phyloP scores from a whole-genome alignment of 1,140 invertebrate species.

The Drosophila kepulauana region DNA sequence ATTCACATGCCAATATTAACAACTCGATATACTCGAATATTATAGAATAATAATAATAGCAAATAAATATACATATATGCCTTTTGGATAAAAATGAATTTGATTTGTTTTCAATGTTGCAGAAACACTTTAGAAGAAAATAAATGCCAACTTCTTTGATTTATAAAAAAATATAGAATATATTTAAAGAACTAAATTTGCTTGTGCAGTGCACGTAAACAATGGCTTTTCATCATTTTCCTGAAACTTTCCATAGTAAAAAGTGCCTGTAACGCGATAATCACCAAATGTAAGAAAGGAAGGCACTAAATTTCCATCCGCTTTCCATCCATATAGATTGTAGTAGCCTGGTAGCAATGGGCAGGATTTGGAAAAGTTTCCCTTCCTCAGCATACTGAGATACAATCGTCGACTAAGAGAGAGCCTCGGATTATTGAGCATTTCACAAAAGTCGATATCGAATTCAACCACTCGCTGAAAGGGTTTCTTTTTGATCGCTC shows the following conservation, averaged over 20 bases:
- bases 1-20: too few species aligned
- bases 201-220: not conserved
- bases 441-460: slow-evolving; percentile 8
- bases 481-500: not conserved
- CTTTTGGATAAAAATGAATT: too few species aligned
- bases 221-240: not conserved
- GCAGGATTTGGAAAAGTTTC: slow-evolving; percentile 9
- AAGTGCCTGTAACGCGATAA: not conserved
- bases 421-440: not conserved
- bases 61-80: too few species aligned
- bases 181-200: not conserved
- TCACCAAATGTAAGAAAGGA: slow-evolving; percentile 5
- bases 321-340: slow-evolving; percentile 10
- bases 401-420: slow-evolving; percentile 1
- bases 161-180: not conserved
- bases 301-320: slow-evolving; percentile 3
- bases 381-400: not conserved
- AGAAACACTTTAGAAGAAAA: too few species aligned
- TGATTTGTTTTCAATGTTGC: too few species aligned
- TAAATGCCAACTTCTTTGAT: too few species aligned
- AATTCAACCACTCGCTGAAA: not conserved
- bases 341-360: slow-evolving; percentile 10
- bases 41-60: too few species aligned
- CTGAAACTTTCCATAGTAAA: slow-evolving; percentile 19
- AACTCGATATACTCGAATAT: too few species aligned